Percentiles rank a stretch among this genome's conserved stretches.
Evolutionary conservation across 2,797 vertebrate species (phyloP).

Genomic region (Lacerta bilineata): DNA sequence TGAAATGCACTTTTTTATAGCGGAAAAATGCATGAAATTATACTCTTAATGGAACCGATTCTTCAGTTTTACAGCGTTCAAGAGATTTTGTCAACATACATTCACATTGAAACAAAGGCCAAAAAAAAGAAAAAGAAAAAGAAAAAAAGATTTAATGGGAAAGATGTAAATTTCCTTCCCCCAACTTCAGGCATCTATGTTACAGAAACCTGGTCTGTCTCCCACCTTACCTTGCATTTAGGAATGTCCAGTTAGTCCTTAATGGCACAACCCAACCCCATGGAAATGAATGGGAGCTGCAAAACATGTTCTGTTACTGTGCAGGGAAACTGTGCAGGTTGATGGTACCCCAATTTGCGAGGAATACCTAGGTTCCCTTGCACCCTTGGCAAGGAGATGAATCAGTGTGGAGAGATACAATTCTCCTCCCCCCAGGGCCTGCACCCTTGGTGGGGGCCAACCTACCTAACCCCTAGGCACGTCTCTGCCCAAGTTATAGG

Average conservation of each 20-base stretch:
- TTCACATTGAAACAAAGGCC: slow-evolving; percentile 32
- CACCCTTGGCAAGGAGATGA: too few species aligned
- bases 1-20: slow-evolving; percentile 29
- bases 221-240: slow-evolving; percentile 27
- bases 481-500: background rate
- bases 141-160: slow-evolving; percentile 32
- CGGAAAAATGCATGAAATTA: slow-evolving; percentile 35
- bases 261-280: background rate
- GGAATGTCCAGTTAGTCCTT: slow-evolving; percentile 25
- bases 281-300: background rate
- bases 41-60: slow-evolving; percentile 30
- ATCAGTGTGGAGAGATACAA: too few species aligned
- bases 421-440: too few species aligned
- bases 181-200: background rate
- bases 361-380: background rate
- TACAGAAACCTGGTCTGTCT: background rate
- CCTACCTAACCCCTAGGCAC: background rate
- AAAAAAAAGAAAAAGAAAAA: background rate
- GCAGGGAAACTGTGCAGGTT: background rate
- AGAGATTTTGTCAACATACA: slow-evolving; percentile 33
- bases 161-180: slow-evolving; percentile 23
- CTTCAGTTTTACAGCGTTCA: slow-evolving; percentile 21
- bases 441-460: too few species aligned
- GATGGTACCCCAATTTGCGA: background rate
- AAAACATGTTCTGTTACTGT: background rate